Evolutionary conservation across 2,797 vertebrate genomes (phyloP).

Genomic region (Enteromius anoplus): DNA sequence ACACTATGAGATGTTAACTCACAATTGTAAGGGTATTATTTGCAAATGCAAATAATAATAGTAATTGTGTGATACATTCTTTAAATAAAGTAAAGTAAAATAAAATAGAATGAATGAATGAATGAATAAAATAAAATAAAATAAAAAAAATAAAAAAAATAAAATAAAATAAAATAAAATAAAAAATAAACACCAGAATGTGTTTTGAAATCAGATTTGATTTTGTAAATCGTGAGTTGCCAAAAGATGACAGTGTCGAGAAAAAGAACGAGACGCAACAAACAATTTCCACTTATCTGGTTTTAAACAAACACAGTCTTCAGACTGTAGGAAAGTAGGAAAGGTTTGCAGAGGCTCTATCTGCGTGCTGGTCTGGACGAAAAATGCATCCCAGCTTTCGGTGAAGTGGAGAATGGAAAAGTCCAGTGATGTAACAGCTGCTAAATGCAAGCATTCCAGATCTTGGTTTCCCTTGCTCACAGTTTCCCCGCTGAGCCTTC

Average conservation of each 20-base stretch:
- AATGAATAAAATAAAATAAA: too few species aligned
- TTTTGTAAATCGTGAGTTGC: neutral
- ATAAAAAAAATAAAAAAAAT: too few species aligned
- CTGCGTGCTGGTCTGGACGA: slow-evolving; percentile 51
- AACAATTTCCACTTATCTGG: slow-evolving; percentile 12
- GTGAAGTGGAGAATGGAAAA: slow-evolving; percentile 73
- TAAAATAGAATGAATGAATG: too few species aligned
- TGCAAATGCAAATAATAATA: neutral
- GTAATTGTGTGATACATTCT: too few species aligned
- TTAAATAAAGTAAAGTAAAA: too few species aligned
- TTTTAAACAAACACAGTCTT: slow-evolving; percentile 14
- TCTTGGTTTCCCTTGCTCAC: slow-evolving; percentile 63
- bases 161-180: too few species aligned
- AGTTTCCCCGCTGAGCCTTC: slow-evolving; percentile 43
- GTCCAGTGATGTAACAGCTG: slow-evolving; percentile 73
- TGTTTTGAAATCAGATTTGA: neutral
- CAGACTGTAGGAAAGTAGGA: slow-evolving; percentile 26
- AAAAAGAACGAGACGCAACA: neutral
- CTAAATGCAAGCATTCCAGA: slow-evolving; percentile 66
- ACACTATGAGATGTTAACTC: neutral
- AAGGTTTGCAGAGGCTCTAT: slow-evolving; percentile 41
- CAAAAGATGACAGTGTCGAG: neutral
- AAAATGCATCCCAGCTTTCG: slow-evolving; percentile 61
- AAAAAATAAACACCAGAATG: neutral
- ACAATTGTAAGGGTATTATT: neutral